Evolutionary conservation across 2,888 invertebrate genomes (phyloP).

Genomic region (Alloplasta piceator): DNA sequence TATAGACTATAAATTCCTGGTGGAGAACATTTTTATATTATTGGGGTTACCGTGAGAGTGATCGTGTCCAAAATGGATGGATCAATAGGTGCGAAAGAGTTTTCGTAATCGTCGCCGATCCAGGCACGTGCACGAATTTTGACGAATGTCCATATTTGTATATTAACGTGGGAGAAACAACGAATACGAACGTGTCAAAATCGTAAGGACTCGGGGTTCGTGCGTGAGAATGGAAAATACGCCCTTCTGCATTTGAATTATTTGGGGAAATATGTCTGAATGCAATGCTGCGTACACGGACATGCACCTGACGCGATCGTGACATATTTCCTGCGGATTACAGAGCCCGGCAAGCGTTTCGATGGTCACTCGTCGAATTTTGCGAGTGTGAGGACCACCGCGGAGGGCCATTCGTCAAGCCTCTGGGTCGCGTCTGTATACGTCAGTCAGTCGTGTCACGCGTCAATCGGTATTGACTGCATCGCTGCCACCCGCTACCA

Average conservation of each 20-base stretch:
- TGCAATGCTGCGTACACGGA: slow-evolving; percentile 41
- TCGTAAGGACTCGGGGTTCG: no score
- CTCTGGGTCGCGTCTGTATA: slow-evolving; percentile 76
- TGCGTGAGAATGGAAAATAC: no score
- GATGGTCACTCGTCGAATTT: slow-evolving; percentile 27
- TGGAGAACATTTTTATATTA: no score
- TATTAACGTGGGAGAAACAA: no score
- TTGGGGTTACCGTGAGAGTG: no score
- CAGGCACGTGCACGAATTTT: slow-evolving; percentile 47
- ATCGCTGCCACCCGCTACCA: slow-evolving; percentile 45
- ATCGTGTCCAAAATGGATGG: slow-evolving; percentile 8
- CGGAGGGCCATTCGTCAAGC: slow-evolving; percentile 79
- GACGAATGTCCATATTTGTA: slow-evolving; percentile 14
- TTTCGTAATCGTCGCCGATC: slow-evolving; percentile 51
- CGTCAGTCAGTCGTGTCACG: slow-evolving; percentile 76
- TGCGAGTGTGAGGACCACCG: slow-evolving; percentile 57
- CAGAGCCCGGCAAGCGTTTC: slow-evolving; percentile 45
- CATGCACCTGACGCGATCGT: slow-evolving; percentile 72
- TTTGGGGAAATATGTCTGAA: no score
- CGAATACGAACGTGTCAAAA: no score
- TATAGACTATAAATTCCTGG: no score
- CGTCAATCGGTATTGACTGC: slow-evolving; percentile 79
- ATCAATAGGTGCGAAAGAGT: slow-evolving; percentile 50
- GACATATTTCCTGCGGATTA: slow-evolving; percentile 73
- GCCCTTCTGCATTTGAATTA: no score